A percentile compares a stretch with the other conserved stretches of the same genome.
Evolutionary conservation across 2,113 vertebrate genomes (phyloP).

Genomic region (Anoura caudifer): DNA sequence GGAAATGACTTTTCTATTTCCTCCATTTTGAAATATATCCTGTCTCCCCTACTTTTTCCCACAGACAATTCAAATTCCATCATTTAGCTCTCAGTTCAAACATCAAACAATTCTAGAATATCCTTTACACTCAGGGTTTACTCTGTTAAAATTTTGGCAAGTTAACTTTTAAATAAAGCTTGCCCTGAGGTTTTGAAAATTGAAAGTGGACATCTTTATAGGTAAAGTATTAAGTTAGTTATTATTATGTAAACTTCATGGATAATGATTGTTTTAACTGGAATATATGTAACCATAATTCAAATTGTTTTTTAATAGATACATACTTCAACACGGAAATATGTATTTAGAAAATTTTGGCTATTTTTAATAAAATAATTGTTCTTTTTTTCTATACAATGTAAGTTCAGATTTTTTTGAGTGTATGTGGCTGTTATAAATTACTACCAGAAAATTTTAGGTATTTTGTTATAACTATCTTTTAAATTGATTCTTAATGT

Average conservation of each 20-base stretch:
- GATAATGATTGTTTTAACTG: not conserved
- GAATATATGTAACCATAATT: not conserved
- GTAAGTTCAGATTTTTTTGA: not conserved
- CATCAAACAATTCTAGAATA: not conserved
- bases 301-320: not conserved
- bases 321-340: not conserved
- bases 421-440: not conserved
- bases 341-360: not conserved
- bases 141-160: not conserved
- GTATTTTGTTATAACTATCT: not conserved
- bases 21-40: not conserved
- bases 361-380: not conserved
- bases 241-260: not conserved
- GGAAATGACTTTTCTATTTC: not conserved
- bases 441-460: not conserved
- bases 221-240: not conserved
- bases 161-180: not conserved
- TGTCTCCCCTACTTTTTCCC: not conserved
- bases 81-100: not conserved
- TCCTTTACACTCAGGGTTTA: not conserved
- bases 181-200: not conserved
- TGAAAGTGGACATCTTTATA: not conserved
- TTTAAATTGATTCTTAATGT: not conserved
- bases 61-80: not conserved
- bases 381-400: not conserved